Percentiles rank a stretch among this genome's conserved stretches.
Conservation (phyloP, 2,888 invertebrate genomes). For the Drosophila neotestacea region DNA sequence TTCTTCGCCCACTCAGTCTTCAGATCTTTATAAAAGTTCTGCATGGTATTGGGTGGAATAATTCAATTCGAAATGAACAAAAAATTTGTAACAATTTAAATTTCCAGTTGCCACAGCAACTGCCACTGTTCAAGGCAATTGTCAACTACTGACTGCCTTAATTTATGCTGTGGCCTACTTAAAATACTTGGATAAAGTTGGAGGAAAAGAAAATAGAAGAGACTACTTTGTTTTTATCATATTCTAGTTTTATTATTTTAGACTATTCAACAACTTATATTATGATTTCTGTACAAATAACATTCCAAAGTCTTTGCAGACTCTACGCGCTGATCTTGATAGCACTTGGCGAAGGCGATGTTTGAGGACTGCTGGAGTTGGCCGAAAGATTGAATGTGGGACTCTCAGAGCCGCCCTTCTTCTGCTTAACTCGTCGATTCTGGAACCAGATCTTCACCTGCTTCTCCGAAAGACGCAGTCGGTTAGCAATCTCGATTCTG, state of each 20-base stretch:
- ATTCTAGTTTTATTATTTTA: constrained; percentile 13
- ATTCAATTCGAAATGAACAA: neutral
- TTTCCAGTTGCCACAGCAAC: neutral
- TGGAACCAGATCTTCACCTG: constrained; percentile 98
- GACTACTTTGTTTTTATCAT: neutral
- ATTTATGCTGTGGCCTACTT: neutral
- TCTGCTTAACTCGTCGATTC: constrained; percentile 96
- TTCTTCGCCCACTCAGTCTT: constrained; percentile 65
- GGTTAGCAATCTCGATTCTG: constrained; percentile 96
- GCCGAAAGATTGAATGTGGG: constrained; percentile 79
- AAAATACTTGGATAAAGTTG: neutral
- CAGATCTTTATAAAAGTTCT: constrained; percentile 53
- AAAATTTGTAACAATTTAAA: constrained; percentile 6
- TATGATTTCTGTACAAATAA: constrained; percentile 50
- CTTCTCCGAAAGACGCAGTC: constrained; percentile 94
- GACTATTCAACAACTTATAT: constrained; percentile 22
- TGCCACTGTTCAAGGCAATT: neutral
- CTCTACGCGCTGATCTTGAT: constrained; percentile 52
- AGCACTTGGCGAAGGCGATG: constrained; percentile 45
- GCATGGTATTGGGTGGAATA: constrained; percentile 30
- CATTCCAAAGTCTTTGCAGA: neutral
- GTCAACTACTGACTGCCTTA: neutral
- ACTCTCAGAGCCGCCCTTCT: constrained; percentile 92
- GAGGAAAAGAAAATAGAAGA: neutral
- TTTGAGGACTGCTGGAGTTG: constrained; percentile 68